Conservation (phyloP, 2,797 vertebrate species). For the Clarias laeviceps region DNA sequence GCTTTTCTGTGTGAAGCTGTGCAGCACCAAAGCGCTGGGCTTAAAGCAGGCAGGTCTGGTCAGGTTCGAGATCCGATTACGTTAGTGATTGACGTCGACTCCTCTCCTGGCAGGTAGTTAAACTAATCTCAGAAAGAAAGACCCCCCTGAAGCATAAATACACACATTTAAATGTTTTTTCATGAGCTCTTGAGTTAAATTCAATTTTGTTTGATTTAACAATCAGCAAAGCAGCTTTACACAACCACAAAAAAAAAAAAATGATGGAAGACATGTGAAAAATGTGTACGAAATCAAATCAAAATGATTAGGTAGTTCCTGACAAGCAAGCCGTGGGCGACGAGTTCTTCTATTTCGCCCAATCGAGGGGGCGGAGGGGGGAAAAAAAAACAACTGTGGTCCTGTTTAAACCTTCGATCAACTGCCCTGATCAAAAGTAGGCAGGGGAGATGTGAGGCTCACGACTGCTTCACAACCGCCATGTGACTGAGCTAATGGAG, state of each 20-base stretch:
- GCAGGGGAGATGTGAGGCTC: background rate
- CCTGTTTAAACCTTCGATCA: background rate
- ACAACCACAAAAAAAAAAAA: too few species aligned
- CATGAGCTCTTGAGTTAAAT: background rate
- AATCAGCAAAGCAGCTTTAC: too few species aligned
- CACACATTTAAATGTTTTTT: background rate
- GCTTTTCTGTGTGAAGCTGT: background rate
- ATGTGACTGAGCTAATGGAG: background rate
- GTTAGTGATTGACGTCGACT: conserved; percentile 22
- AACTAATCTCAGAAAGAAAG: conserved; percentile 33
- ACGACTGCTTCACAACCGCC: background rate
- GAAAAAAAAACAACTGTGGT: background rate
- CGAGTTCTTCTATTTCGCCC: too few species aligned
- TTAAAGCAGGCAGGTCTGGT: conserved; percentile 15
- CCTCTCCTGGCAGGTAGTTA: conserved; percentile 32
- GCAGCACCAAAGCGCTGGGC: background rate
- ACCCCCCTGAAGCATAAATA: background rate
- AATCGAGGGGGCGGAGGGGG: too few species aligned
- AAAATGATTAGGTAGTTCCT: too few species aligned
- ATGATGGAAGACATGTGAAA: too few species aligned
- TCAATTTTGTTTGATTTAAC: too few species aligned
- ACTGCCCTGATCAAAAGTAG: background rate
- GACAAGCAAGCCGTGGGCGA: too few species aligned
- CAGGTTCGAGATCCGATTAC: conserved; percentile 41
- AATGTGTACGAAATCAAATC: too few species aligned